A percentile compares a stretch with the other conserved stretches of the same genome.
Evolutionary conservation across 2,888 invertebrate species (phyloP).

Genomic region (Apeira syringaria): DNA sequence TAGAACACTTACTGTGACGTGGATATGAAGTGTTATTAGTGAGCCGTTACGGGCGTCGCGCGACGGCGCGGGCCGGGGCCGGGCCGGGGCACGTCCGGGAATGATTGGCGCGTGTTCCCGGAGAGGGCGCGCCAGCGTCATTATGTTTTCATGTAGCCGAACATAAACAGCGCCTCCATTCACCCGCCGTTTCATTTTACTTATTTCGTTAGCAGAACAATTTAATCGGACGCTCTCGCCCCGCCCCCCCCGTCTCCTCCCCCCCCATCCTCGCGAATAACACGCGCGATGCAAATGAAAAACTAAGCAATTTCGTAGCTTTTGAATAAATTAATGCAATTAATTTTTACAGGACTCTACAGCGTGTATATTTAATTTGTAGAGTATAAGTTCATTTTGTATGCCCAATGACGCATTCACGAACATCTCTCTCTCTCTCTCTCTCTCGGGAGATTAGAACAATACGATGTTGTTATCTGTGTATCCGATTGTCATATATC

Average conservation of each 20-base stretch:
- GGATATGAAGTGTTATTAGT: background rate
- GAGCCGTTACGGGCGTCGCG: background rate
- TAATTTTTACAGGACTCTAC: conserved; percentile 8
- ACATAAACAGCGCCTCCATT: conserved; percentile 25
- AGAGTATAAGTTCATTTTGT: too few species aligned
- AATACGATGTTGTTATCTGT: too few species aligned
- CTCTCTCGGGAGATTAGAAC: too few species aligned
- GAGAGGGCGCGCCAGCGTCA: conserved; percentile 14
- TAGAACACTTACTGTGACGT: background rate
- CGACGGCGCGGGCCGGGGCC: background rate
- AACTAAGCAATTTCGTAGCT: conserved; percentile 14
- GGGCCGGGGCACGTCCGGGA: background rate
- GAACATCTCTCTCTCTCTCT: too few species aligned
- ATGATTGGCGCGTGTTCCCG: background rate
- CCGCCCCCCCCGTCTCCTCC: conserved; percentile 1
- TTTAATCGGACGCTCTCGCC: conserved; percentile 13
- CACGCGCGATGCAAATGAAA: conserved; percentile 17
- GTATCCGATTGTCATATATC: too few species aligned
- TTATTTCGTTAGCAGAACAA: conserved; percentile 22
- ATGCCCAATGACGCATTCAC: too few species aligned
- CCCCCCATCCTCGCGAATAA: conserved; percentile 5
- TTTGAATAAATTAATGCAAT: conserved; percentile 11
- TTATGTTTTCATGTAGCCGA: conserved; percentile 32
- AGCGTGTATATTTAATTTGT: too few species aligned
- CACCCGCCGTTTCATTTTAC: conserved; percentile 21